Base-by-base conservation (phyloP, 1,140 invertebrate species). In the Lycorma delicatula region DNA sequence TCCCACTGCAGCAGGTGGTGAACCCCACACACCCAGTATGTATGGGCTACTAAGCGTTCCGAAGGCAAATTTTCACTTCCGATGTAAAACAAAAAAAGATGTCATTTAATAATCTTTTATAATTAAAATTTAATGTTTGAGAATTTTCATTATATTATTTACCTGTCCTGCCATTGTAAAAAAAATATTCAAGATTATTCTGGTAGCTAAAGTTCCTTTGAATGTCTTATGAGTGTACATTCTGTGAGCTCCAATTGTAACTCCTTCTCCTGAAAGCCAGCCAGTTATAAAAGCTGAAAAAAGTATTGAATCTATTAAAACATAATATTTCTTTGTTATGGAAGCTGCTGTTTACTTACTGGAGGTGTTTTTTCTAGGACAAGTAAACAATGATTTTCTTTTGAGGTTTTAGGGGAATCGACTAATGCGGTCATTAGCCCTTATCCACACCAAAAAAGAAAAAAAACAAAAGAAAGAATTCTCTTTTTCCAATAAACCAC, bases 81-180 rank as follows among this genome's bases (percentile, higher is more conserved):
- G n/a, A n/a, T n/a, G n/a, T n/a, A n/a, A n/a, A n/a, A n/a, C n/a
- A n/a, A n/a, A n/a, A n/a, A n/a, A n/a, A n/a, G n/a, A n/a, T n/a
- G n/a, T n/a, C n/a, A n/a, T n/a, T n/a, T n/a, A n/a, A n/a, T n/a
- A n/a, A n/a, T n/a, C n/a, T n/a, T n/a, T n/a, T n/a, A n/a, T n/a
- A n/a, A n/a, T n/a, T n/a, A n/a, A n/a, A n/a, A n/a, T n/a, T n/a
- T n/a, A n/a, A n/a, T n/a, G n/a, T n/a, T n/a, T n/a, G n/a, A n/a
- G n/a, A n/a, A n/a, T n/a, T n/a, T n/a, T n/a, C n/a, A n/a, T n/a
- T n/a, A n/a, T n/a, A n/a, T n/a, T n/a, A n/a, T n/a, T 72, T 68
- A 79, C 78, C 71, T 81, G 77, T 59, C 77, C 78, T 38, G 78
- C 72, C 7, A 75, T 62, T 1, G 77, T 78, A 56, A 79, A 77